Evolutionary conservation across 2,797 vertebrate genomes (phyloP).

Genomic region (Cirrhinus molitorella): DNA sequence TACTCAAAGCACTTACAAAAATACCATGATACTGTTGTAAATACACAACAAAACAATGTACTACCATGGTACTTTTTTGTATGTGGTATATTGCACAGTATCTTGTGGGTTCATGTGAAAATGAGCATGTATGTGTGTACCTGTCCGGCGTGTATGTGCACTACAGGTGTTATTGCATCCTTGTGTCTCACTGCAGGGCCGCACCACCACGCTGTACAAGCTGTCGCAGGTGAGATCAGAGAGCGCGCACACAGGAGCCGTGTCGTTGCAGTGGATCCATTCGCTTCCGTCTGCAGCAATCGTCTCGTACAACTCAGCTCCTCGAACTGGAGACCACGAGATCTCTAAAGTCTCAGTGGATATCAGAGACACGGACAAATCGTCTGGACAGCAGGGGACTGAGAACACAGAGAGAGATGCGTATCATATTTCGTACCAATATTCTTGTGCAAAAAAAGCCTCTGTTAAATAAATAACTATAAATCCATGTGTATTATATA

Average conservation of each 20-base stretch:
- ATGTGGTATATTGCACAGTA: not conserved
- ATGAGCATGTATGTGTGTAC: constrained; percentile 66
- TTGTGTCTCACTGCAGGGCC: constrained; percentile 85
- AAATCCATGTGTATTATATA: constrained; percentile 2
- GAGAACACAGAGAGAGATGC: constrained; percentile 5
- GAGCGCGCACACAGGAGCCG: constrained; percentile 83
- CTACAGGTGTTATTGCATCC: constrained; percentile 84
- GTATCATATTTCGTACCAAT: not conserved
- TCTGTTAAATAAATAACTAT: not conserved
- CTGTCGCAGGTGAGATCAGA: constrained; percentile 87
- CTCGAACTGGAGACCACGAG: constrained; percentile 85
- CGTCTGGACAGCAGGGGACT: constrained; percentile 91
- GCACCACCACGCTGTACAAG: constrained; percentile 82
- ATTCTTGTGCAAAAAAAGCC: not conserved
- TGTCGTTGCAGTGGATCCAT: constrained; percentile 84
- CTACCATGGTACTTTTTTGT: not conserved
- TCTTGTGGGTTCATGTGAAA: not conserved
- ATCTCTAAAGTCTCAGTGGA: constrained; percentile 87
- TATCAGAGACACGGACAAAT: constrained; percentile 75
- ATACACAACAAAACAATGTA: not conserved
- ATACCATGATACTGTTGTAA: not conserved
- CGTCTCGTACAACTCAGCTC: constrained; percentile 88
- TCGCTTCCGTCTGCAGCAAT: constrained; percentile 73
- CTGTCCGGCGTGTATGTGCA: constrained; percentile 79
- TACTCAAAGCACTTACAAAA: not conserved